Evolutionary conservation across 1,140 invertebrate species (phyloP), one percentile per base, ranked within the genome.

Genomic region (Ceratoteleas bidentatus): DNA sequence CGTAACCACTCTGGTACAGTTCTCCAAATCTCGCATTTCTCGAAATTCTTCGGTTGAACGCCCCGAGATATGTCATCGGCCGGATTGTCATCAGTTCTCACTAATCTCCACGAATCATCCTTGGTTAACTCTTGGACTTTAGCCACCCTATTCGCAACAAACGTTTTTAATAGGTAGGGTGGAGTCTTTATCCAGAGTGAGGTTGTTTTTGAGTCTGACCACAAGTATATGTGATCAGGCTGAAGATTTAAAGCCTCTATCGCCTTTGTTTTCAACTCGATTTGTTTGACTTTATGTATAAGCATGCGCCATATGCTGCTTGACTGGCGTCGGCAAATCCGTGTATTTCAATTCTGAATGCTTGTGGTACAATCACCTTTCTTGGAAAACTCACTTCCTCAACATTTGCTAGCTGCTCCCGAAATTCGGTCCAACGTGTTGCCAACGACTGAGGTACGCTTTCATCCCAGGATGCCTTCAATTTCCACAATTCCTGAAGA

Each of bases 91-190:
- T 7, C 4, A 4, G 40, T 11, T 8, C 6, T 11, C 9, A 43
- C 40, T 7, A 11, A 11, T 11, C 40, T 6, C 40, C 40, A 43
- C 9, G 6, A 6, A 6, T 3, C 9, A 43, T 43, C 11, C n/a
- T 7, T 24, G 6, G 53, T 47, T 7, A 60, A 0, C 0, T 60
- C 34, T 53, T 53, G 45, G 11, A 61, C 54, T 53, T 70, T 13
- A 3, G 15, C 14, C 6, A 57, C 45, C 11, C 68, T 56, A n/a
- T 57, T 47, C 8, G 77, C 77, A 11, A 85, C 14, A 8, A 86
- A 47, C 1, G 75, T 70, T 4, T 85, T 85, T 62, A 85, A 81
- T 11, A 76, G 75, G 32, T 54, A 24, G 8, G 69, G 34, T 10
- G 47, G 13, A 7, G 58, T 24, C 3, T 53, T 13, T 0, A 60